Percentiles rank a stretch among this genome's conserved stretches.
Conservation (phyloP, 2,113 vertebrate genomes). For the Vicugna pacos region DNA sequence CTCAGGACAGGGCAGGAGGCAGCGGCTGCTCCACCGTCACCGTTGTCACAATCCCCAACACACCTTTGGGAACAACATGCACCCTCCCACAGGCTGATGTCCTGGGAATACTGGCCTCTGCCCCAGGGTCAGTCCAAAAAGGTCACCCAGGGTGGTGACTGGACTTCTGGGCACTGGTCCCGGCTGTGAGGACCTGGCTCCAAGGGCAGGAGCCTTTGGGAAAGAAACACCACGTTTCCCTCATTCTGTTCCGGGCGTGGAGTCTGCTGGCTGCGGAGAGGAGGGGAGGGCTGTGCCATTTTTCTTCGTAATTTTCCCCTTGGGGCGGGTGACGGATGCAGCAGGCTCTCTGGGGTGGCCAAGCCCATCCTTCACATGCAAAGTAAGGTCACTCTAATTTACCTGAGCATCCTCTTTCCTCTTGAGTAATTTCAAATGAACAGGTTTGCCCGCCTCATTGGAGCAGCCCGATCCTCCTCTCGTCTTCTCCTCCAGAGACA, state of each 20-base stretch:
- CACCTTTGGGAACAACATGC: neutral
- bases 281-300: slow-evolving; percentile 57
- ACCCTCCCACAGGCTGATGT: neutral
- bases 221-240: no score
- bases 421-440: slow-evolving; percentile 82
- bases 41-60: rapidly evolving
- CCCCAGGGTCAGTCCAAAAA: neutral
- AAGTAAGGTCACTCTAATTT: slow-evolving; percentile 85
- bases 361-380: slow-evolving; percentile 76
- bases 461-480: slow-evolving; percentile 59
- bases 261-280: neutral
- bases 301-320: slow-evolving; percentile 78
- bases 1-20: neutral
- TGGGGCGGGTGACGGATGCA: slow-evolving; percentile 48
- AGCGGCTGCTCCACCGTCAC: rapidly evolving
- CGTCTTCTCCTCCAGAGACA: neutral
- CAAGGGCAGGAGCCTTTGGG: neutral
- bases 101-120: neutral
- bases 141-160: neutral
- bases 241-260: rapidly evolving
- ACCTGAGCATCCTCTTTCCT: slow-evolving; percentile 80
- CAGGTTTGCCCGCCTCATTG: slow-evolving; percentile 80
- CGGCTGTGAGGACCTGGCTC: rapidly evolving
- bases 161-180: neutral
- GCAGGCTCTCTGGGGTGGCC: slow-evolving; percentile 72